phyloP scores from a whole-genome alignment of 2,888 invertebrate species.

The Mantis religiosa region DNA sequence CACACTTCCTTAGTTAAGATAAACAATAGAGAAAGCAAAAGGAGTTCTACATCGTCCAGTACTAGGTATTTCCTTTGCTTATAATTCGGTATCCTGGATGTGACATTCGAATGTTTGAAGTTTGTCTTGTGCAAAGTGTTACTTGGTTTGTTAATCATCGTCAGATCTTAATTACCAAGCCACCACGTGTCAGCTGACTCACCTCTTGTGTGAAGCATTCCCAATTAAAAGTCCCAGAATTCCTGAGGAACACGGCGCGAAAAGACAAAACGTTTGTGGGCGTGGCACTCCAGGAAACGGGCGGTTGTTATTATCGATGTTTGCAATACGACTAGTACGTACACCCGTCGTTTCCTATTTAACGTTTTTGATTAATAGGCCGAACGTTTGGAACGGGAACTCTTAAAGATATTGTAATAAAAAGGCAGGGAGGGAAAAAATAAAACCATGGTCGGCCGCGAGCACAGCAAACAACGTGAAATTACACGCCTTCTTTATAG shows the following conservation, averaged over 20 bases:
- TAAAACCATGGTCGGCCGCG: not conserved
- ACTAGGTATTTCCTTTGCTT: too few species aligned
- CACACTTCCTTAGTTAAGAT: too few species aligned
- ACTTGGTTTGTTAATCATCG: too few species aligned
- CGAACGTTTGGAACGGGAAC: constrained; percentile 12
- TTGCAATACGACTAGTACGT: constrained; percentile 12
- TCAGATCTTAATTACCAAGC: too few species aligned
- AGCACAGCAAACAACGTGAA: constrained; percentile 23
- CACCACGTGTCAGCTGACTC: not conserved
- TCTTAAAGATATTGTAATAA: constrained; percentile 14
- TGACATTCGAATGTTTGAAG: too few species aligned
- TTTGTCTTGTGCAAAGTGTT: too few species aligned
- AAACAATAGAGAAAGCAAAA: too few species aligned
- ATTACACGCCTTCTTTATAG: constrained; percentile 20
- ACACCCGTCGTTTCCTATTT: constrained; percentile 21
- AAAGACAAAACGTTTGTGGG: not conserved
- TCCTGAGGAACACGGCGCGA: not conserved
- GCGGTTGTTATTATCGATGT: not conserved
- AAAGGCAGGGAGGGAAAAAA: not conserved
- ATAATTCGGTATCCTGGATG: too few species aligned
- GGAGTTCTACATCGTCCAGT: too few species aligned
- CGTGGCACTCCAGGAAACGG: not conserved
- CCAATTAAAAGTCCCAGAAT: not conserved
- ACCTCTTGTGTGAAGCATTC: not conserved
- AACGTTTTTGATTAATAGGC: constrained; percentile 19